Evolutionary conservation across 2,113 vertebrate species (phyloP), one percentile per base, ranked within the genome.

Genomic region (Okapia johnstoni): DNA sequence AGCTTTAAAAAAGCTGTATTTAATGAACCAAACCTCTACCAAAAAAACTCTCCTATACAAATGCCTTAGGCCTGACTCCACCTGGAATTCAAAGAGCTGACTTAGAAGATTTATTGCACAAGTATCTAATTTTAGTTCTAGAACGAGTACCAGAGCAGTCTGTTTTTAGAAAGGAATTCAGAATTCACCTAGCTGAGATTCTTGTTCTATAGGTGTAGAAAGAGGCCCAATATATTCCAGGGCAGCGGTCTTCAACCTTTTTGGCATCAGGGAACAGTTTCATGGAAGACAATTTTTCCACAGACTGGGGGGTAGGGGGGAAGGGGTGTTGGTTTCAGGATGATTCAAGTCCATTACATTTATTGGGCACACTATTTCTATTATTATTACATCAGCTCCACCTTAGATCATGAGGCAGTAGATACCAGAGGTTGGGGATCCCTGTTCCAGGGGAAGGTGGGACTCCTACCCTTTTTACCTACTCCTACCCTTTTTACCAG

Each of bases 101-200:
- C 36, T 95, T 87, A 86, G 23, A 90, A 83, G 33, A 90, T 54
- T 73, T 87, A 94, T 66, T 84, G 5, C 14, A 79, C 7, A 61
- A 43, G 25, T 66, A 93, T 85, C 58, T 90, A 80, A 94, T 70
- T 93, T 94, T 61, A 57, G 81, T 54, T 90, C 79, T 83, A 23
- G 36, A 61, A 93, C 79, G 30, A 94, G 4, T 90, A 79, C 79
- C 76, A 94, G 81, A 90, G 50, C 13, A 84, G 21, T 76, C 84
- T 80, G 54, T 46, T 92, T 93, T 77, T 85, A 15, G 81, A 93
- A 91, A 85, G 46, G 66, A 96, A 80, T 48, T 96, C 58, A 52
- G 76, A 88, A 73, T 85, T 92, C 10, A 95, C 50, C 60, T 52
- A 84, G 5, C 36, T 94, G 57, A 52, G 46, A 81, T 25, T 7